Evolutionary conservation across 2,888 invertebrate species (phyloP).

Genomic region (Nephrotoma appendiculata): DNA sequence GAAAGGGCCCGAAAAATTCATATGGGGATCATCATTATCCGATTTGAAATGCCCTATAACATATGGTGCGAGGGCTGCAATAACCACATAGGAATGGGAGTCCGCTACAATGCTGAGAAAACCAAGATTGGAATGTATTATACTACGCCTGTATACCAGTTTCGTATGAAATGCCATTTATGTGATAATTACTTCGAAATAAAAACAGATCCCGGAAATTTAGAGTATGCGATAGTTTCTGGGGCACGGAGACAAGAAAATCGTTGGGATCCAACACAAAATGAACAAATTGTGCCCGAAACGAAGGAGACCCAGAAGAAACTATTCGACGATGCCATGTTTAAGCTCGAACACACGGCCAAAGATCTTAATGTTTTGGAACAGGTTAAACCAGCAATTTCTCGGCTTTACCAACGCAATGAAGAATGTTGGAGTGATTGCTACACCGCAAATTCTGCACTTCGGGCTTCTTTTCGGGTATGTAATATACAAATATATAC

Average conservation of each 20-base stretch:
- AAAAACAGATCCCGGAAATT: constrained; percentile 94
- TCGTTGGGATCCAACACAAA: constrained; percentile 93
- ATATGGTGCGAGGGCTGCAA: constrained; percentile 99
- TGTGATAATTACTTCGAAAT: constrained; percentile 95
- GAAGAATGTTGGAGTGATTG: constrained; percentile 82
- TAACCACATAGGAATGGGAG: constrained; percentile 99
- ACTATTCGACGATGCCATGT: constrained; percentile 95
- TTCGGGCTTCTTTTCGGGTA: constrained; percentile 79
- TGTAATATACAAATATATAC: constrained; percentile 16
- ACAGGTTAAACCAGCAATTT: constrained; percentile 55
- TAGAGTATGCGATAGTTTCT: constrained; percentile 90
- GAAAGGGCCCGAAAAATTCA: constrained; percentile 93
- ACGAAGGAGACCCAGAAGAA: constrained; percentile 82
- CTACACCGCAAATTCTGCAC: constrained; percentile 74
- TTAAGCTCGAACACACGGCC: constrained; percentile 82
- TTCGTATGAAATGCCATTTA: constrained; percentile 97
- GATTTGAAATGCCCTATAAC: constrained; percentile 99
- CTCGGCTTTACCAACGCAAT: constrained; percentile 60
- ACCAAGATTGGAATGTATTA: constrained; percentile 95
- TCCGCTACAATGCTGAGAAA: constrained; percentile 91
- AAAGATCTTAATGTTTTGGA: constrained; percentile 61
- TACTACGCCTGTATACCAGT: constrained; percentile 93
- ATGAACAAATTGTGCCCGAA: constrained; percentile 85
- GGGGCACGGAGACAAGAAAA: constrained; percentile 95
- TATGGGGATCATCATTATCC: constrained; percentile 63